These are phyloP conservation scores for Polypterus senegalus DNA, from an alignment of 2,113 vertebrate genomes.

Conservation along the genomic window DNA sequence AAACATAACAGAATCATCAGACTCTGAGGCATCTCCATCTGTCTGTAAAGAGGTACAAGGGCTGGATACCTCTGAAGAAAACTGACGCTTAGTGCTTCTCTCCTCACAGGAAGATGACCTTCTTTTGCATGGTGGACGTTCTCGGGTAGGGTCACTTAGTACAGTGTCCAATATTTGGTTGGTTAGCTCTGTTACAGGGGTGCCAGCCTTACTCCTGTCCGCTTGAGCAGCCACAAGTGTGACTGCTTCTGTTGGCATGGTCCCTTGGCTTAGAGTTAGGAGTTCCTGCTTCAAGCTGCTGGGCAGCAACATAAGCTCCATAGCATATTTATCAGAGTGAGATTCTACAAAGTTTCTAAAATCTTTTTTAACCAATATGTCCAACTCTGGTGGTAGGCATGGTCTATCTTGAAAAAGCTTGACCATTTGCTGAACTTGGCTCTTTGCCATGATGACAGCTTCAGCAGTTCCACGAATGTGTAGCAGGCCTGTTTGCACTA, in stretches of 20 bases:
- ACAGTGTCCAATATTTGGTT: conserved; percentile 66
- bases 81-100: conserved; percentile 79
- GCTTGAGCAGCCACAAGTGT: conserved; percentile 34
- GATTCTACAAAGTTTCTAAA: conserved; percentile 86
- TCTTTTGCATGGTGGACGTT: conserved; percentile 74
- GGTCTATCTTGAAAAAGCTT: conserved; percentile 76
- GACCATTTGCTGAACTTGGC: conserved; percentile 84
- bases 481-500: conserved; percentile 69
- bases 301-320: conserved; percentile 88
- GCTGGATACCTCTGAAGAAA: conserved; percentile 56
- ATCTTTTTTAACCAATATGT: conserved; percentile 68
- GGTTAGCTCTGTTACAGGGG: conserved; percentile 82
- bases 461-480: conserved; percentile 67
- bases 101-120: conserved; percentile 79
- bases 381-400: conserved; percentile 55
- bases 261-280: conserved; percentile 56
- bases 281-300: conserved; percentile 84
- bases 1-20: conserved; percentile 25
- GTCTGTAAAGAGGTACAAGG: neutral
- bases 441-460: conserved; percentile 88
- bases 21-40: conserved; percentile 24
- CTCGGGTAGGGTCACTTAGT: conserved; percentile 38
- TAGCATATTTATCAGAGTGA: conserved; percentile 77
- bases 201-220: conserved; percentile 67
- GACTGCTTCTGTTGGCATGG: conserved; percentile 17